Evolutionary conservation across 2,888 invertebrate genomes (phyloP).

Genomic region (Blastobasis lacticolella): DNA sequence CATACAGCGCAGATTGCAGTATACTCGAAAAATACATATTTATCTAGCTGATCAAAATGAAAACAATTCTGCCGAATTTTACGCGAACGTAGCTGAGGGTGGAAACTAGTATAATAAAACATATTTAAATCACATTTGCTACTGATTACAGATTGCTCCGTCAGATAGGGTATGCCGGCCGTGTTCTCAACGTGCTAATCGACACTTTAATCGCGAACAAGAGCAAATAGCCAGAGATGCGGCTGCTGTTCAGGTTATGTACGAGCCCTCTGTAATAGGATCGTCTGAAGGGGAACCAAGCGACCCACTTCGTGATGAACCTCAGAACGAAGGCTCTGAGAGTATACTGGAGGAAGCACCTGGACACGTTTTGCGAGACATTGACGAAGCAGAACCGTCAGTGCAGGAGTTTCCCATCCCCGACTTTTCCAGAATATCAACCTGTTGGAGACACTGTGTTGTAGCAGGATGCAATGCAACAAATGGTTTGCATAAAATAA

Average conservation of each 20-base stretch:
- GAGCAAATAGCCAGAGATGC: not conserved
- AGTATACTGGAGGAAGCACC: not conserved
- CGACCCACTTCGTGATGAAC: not conserved
- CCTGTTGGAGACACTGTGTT: not conserved
- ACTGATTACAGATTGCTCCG: not conserved
- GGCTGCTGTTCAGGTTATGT: not conserved
- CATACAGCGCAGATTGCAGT: no score
- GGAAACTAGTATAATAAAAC: no score
- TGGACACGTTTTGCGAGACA: not conserved
- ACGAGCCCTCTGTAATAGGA: not conserved
- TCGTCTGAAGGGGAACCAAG: not conserved
- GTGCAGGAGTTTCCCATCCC: not conserved
- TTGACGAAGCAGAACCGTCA: not conserved
- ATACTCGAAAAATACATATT: no score
- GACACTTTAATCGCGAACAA: no score
- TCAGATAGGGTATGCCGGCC: not conserved
- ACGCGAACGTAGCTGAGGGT: no score
- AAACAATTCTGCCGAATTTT: no score
- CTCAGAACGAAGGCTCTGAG: not conserved
- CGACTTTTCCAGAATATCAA: not conserved
- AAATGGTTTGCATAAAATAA: not conserved
- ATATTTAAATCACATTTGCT: no score
- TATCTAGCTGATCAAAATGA: no score
- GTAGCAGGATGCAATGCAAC: not conserved
- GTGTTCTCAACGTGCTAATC: not conserved